Conservation (phyloP, 2,797 vertebrate genomes). For the Pseudocheirus occidentalis region DNA sequence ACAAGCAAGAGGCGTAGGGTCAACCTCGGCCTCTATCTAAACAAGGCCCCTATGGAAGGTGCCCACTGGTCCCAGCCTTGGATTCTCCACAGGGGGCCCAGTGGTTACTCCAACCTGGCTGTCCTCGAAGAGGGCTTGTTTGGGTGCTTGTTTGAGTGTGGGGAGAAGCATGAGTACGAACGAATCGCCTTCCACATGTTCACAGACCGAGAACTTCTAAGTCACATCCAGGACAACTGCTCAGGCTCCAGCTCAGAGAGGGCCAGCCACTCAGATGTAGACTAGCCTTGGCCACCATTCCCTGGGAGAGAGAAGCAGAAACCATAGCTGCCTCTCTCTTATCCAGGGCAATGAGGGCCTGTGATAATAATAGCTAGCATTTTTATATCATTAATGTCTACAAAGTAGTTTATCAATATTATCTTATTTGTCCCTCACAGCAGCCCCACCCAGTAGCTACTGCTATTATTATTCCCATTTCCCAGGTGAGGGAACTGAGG, state of each 20-base stretch:
- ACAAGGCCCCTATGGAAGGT: conserved; percentile 85
- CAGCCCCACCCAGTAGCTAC: neutral
- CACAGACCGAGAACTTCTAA: conserved; percentile 64
- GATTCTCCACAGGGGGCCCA: conserved; percentile 90
- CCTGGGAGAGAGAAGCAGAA: neutral
- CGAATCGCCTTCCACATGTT: conserved; percentile 88
- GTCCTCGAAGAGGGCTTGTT: conserved; percentile 85
- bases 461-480: neutral
- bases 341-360: neutral
- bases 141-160: conserved; percentile 93
- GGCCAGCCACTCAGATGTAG: neutral
- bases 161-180: conserved; percentile 85
- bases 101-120: conserved; percentile 94
- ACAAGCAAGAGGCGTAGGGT: conserved; percentile 82
- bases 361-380: neutral
- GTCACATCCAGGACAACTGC: neutral
- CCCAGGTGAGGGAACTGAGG: neutral
- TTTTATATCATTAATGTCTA: neutral
- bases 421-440: neutral
- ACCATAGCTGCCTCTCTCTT: neutral
- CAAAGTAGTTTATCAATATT: neutral
- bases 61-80: conserved; percentile 87
- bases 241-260: neutral
- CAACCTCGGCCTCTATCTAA: conserved; percentile 92
- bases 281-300: neutral